Conservation (phyloP, 2,888 invertebrate species). For the Macrophya alboannulata region DNA sequence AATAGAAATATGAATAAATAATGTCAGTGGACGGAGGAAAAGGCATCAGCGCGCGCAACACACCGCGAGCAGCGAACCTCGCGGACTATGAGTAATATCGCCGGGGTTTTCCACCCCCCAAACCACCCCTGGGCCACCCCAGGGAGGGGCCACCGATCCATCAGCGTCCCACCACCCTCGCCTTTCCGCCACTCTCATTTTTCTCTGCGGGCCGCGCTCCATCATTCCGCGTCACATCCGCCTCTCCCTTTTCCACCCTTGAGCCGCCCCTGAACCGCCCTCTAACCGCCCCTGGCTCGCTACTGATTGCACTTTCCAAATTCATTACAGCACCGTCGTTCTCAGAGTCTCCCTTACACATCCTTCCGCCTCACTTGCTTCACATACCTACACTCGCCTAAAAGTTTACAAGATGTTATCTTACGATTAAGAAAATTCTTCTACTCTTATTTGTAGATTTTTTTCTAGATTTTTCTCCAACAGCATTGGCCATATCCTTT, state of each 20-base stretch:
- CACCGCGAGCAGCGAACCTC: conserved; percentile 69
- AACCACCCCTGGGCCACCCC: conserved; percentile 64
- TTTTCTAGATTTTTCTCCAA: not conserved
- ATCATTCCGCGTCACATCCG: conserved; percentile 79
- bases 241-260: conserved; percentile 77
- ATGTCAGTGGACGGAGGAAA: conserved; percentile 67
- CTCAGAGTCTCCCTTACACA: conserved; percentile 43
- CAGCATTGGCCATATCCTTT: too few species aligned
- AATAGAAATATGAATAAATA: conserved; percentile 75
- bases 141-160: conserved; percentile 74
- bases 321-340: conserved; percentile 71
- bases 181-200: conserved; percentile 80
- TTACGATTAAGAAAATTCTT: not conserved
- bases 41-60: conserved; percentile 64
- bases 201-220: conserved; percentile 80
- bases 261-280: conserved; percentile 61
- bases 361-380: conserved; percentile 30
- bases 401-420: conserved; percentile 11
- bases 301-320: conserved; percentile 79
- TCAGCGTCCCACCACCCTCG: conserved; percentile 79
- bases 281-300: conserved; percentile 62
- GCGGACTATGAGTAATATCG: conserved; percentile 80
- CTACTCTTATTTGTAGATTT: not conserved
- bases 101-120: conserved; percentile 77
- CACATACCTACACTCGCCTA: not conserved